A percentile compares a stretch with the other conserved stretches of the same genome.
phyloP scores from a whole-genome alignment of 2,113 vertebrate genomes.

The Oplegnathus fasciatus region DNA sequence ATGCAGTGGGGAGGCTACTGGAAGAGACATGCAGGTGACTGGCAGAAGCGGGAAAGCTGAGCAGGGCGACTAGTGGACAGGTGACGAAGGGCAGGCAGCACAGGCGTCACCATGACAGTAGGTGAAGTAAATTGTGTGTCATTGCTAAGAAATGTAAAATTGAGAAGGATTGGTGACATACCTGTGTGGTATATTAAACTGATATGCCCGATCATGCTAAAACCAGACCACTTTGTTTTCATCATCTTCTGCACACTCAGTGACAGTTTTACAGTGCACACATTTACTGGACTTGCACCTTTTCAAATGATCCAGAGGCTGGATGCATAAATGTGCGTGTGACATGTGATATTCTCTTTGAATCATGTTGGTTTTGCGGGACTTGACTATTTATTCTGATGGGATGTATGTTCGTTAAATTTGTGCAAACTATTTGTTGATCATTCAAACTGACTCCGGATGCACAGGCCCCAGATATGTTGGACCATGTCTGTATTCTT shows the following conservation, averaged over 20 bases:
- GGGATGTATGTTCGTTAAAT: background rate
- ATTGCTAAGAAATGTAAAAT: background rate
- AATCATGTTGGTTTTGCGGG: background rate
- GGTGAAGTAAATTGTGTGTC: too few species aligned
- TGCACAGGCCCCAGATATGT: background rate
- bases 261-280: background rate
- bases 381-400: background rate
- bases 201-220: too few species aligned
- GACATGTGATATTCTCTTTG: background rate
- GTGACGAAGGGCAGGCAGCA: background rate
- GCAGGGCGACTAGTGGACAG: constrained; percentile 7
- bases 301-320: background rate
- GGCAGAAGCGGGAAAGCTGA: background rate
- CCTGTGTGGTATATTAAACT: too few species aligned
- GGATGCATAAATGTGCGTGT: background rate
- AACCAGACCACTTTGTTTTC: too few species aligned
- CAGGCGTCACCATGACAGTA: background rate
- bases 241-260: background rate
- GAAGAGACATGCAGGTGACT: background rate
- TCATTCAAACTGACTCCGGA: background rate
- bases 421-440: background rate
- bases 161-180: too few species aligned
- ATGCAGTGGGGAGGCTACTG: background rate
- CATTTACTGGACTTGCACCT: background rate
- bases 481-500: background rate